phyloP scores from a whole-genome alignment of 2,888 invertebrate genomes.

The Augochlorella aurata region DNA sequence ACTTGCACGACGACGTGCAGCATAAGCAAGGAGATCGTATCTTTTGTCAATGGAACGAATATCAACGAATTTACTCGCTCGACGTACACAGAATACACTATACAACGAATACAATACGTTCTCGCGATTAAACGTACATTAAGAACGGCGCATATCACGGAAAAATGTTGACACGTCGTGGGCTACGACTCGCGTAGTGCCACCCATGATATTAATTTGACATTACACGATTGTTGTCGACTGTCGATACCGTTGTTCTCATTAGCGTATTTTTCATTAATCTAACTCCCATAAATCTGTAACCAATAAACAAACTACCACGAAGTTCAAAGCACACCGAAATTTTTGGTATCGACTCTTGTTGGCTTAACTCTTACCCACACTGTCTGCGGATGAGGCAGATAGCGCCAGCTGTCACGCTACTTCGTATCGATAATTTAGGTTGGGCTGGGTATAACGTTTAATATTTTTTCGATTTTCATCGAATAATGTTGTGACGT shows the following conservation, averaged over 20 bases:
- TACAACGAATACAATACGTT: not conserved
- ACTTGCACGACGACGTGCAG: constrained; percentile 29
- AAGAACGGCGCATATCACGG: not conserved
- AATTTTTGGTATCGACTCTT: constrained; percentile 31
- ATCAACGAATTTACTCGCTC: not conserved
- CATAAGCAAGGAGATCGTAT: not conserved
- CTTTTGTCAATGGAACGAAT: not conserved
- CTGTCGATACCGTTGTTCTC: not conserved
- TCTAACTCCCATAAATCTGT: not conserved
- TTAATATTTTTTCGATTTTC: not conserved
- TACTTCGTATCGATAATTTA: constrained; percentile 38
- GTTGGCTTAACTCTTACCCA: constrained; percentile 32
- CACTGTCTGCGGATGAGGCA: not conserved
- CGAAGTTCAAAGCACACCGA: not conserved
- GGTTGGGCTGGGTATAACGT: not conserved
- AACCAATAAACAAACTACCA: not conserved
- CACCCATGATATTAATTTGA: not conserved
- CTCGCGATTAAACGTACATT: not conserved
- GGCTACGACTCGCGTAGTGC: constrained; percentile 42
- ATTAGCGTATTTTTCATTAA: not conserved
- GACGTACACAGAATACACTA: not conserved
- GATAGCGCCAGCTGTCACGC: constrained; percentile 31
- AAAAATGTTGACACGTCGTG: constrained; percentile 6
- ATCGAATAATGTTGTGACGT: not conserved
- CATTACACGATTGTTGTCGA: not conserved